Base-by-base conservation (phyloP, 1,140 invertebrate species). In the Lucilia cuprina region DNA sequence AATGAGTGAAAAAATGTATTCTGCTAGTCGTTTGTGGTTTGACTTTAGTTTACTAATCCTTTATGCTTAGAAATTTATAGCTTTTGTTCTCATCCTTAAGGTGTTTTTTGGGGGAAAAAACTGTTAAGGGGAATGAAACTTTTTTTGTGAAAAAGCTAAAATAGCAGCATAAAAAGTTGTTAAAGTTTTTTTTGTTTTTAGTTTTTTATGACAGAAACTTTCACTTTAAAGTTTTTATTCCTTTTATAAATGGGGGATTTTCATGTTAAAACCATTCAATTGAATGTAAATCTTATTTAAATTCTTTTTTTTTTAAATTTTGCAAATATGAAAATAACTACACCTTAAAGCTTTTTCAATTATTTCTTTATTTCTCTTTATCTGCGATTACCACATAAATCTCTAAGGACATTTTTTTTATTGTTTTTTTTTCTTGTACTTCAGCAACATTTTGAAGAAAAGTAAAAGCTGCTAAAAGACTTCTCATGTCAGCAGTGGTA, bases 1-100 rank as follows among this genome's bases (percentile, higher is more conserved):
- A 17, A 4, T n/a, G 5, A 5, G 14, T 60, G 5, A 2, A 60
- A 60, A 60, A 60, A 60, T n/a, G n/a, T 60, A 60, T 60, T 60
- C 4, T 55, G 75, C 83, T 60, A 35, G 83, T 80, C 83, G 41
- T 84, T 84, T 84, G 84, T 41, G 84, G 84, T 84, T 84, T 82
- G 84, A 84, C 84, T 84, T 84, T 82, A 17, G 19, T 70, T 70
- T 84, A 80, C 80, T 84, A 84, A 84, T 84, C 84, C 84, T 34
- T 84, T 74, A 84, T 65, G 80, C 84, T 82, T 70, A 74, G 84
- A 78, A 84, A 84, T 84, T 84, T 82, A 84, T 84, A 74, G 84
- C 84, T 84, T 82, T 84, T 84, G 84, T 84, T 84, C 55, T 55
- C 84, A 19, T 25, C 35, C 78, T 80, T 30, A 8, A 55, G 50